Evolutionary conservation across 2,888 invertebrate species (phyloP), one percentile per base, ranked within the genome.

Genomic region (Agrochola litura): DNA sequence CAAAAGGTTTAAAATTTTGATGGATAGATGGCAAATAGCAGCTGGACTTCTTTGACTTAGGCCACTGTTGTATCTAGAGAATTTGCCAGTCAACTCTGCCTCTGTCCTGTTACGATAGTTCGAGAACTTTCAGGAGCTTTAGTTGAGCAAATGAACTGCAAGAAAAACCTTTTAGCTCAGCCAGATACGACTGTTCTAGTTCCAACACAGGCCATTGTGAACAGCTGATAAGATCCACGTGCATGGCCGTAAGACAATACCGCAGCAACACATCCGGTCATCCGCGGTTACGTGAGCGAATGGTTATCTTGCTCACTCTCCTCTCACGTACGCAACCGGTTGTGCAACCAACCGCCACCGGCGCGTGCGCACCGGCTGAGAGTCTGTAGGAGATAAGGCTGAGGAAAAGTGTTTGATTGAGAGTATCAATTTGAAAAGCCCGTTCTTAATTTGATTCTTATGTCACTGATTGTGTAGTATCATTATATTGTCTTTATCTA

Each of bases 251-350:
- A 65, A 71, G 69, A 79, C 81, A 56, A 54, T 76, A 61, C 67
- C 61, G 58, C 37, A 64, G 52, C 63, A 76, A 68, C 74, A 81
- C 71, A 78, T 86, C 77, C 86, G 86, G 76, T 74, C 65, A 70
- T 46, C 63, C 58, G 66, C 41, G 19, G 77, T 86, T 84, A 84
- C 83, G 86, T 83, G 83, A 83, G 41, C 65, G 60, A 74, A 16
- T 67, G 69, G 75, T 61, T 46, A 46, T 71, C 56, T 66, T 56
- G 60, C 68, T 85, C 67, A 77, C 71, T 86, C 77, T 86, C 76
- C 71, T 72, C 84, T 84, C 78, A 77, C 86, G 79, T 80, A 83
- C 76, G 83, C 83, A 75, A 75, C 68, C 74, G 85, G 78, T 87
- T 88, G 73, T 80, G 80, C 77, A 88, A 87, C 77, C 9, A 46